phyloP scores from a whole-genome alignment of 2,888 invertebrate species.

The Acanthosepion pharaonis region DNA sequence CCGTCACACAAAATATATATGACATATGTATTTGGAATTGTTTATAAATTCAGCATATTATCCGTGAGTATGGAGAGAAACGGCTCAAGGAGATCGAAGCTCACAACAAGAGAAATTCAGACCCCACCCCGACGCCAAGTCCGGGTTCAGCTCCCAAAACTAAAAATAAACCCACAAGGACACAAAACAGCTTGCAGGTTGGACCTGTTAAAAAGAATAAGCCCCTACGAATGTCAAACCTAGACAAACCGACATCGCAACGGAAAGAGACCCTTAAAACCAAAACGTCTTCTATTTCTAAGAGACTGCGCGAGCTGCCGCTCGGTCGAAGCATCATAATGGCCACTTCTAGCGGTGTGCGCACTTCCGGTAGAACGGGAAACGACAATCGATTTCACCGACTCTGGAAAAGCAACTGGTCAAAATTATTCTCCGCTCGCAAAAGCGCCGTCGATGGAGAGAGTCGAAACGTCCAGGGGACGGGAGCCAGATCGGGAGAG shows the following conservation, averaged over 20 bases:
- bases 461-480: neutral
- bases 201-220: neutral
- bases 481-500: neutral
- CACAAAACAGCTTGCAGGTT: slow-evolving; percentile 17
- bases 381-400: neutral
- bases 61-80: slow-evolving; percentile 67
- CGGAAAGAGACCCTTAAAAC: neutral
- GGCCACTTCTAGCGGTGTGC: neutral
- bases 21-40: neutral
- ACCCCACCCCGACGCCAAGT: neutral
- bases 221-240: neutral
- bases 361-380: neutral
- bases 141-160: neutral
- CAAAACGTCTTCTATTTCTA: neutral
- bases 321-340: neutral
- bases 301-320: neutral
- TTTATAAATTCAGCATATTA: slow-evolving; percentile 60
- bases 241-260: neutral
- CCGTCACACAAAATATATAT: neutral
- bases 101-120: slow-evolving; percentile 58
- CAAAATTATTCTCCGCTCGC: neutral
- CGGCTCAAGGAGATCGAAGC: slow-evolving; percentile 66
- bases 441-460: neutral
- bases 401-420: neutral
- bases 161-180: neutral